Conservation (phyloP, 2,113 vertebrate species). For the Herpetotheres cachinnans region DNA sequence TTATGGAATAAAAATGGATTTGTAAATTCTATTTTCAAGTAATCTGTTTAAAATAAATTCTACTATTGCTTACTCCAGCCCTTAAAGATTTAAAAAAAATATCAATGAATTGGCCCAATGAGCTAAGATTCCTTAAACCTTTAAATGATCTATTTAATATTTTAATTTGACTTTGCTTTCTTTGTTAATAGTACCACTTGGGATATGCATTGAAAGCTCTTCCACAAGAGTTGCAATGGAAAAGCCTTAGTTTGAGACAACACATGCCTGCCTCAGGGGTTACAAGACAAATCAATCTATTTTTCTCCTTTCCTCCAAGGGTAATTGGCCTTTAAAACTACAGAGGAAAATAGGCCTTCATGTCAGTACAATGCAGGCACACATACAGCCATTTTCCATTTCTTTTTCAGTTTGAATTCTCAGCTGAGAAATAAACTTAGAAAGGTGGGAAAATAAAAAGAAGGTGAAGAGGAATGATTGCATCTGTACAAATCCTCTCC, state of each 20-base stretch:
- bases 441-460: conserved; percentile 26
- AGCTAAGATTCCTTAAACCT: background rate
- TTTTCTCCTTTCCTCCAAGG: conserved; percentile 65
- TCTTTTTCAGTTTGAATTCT: conserved; percentile 38
- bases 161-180: conserved; percentile 38
- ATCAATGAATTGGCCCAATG: background rate
- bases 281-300: conserved; percentile 71
- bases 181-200: conserved; percentile 15
- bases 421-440: conserved; percentile 48
- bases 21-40: background rate
- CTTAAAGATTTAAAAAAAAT: background rate
- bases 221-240: background rate
- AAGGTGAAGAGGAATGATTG: conserved; percentile 36
- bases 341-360: conserved; percentile 41
- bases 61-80: background rate
- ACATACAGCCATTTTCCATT: conserved; percentile 19
- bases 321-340: conserved; percentile 69
- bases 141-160: conserved; percentile 1
- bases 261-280: conserved; percentile 46
- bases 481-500: conserved; percentile 8
- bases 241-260: conserved; percentile 53
- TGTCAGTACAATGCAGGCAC: conserved; percentile 21
- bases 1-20: background rate
- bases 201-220: conserved; percentile 33
- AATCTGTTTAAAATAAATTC: background rate